Conservation (phyloP, 2,797 vertebrate genomes). For the Lemur catta region DNA sequence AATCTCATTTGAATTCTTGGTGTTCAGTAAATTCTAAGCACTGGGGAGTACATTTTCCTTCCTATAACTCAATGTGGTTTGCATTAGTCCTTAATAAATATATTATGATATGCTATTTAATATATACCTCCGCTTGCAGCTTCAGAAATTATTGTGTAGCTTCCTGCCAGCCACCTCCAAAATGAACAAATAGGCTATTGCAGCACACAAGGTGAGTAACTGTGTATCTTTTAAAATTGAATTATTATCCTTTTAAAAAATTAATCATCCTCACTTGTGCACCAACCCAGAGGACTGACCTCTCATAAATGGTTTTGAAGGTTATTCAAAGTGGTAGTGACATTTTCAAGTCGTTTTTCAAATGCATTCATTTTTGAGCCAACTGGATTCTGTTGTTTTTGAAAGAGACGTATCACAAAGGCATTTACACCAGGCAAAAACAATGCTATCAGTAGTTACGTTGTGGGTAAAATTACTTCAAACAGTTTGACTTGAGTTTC, state of each 20-base stretch:
- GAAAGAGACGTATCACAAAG: neutral
- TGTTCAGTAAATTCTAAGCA: slow-evolving; percentile 66
- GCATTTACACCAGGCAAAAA: neutral
- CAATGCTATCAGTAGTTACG: neutral
- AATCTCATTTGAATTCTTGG: slow-evolving; percentile 59
- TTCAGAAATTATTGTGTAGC: slow-evolving; percentile 25
- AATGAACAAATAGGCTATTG: slow-evolving; percentile 29
- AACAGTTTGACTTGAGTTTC: neutral
- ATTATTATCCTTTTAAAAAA: slow-evolving; percentile 72
- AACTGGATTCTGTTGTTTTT: neutral
- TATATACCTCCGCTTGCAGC: neutral
- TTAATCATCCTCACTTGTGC: slow-evolving; percentile 55
- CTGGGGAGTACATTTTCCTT: slow-evolving; percentile 65
- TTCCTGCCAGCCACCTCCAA: slow-evolving; percentile 45
- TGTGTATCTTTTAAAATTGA: slow-evolving; percentile 46
- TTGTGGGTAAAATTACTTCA: neutral
- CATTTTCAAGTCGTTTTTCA: slow-evolving; percentile 71
- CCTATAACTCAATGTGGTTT: slow-evolving; percentile 69
- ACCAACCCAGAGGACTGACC: slow-evolving; percentile 52
- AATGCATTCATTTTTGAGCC: slow-evolving; percentile 40
- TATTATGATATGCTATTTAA: neutral
- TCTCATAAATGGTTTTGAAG: slow-evolving; percentile 69
- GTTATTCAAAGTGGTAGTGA: slow-evolving; percentile 69
- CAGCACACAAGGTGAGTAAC: slow-evolving; percentile 41
- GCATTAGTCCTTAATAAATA: slow-evolving; percentile 74